Conservation (phyloP, 1,140 invertebrate species). For the Ips typographus region DNA sequence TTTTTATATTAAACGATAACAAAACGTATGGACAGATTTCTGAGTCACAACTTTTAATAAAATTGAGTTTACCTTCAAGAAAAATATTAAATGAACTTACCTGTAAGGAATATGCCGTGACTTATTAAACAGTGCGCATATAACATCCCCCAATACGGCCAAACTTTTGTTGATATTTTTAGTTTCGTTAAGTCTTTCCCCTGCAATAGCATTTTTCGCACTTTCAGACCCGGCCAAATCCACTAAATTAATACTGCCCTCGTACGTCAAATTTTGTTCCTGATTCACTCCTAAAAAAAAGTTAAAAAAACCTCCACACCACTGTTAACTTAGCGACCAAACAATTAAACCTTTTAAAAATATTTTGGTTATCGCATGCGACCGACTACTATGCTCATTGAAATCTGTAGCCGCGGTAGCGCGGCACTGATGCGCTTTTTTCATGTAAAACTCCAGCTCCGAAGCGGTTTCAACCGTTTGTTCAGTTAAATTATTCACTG, state of each 20-base stretch:
- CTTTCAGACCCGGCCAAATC: constrained; percentile 94
- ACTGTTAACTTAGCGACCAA: too few species aligned
- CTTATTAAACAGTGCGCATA: constrained; percentile 78
- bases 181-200: constrained; percentile 77
- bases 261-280: constrained; percentile 16
- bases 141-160: constrained; percentile 84
- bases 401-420: constrained; percentile 76
- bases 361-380: constrained; percentile 80
- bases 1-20: too few species aligned
- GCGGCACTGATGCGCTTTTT: constrained; percentile 68
- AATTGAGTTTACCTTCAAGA: too few species aligned
- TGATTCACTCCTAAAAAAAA: constrained; percentile 21
- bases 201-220: constrained; percentile 65
- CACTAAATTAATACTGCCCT: constrained; percentile 78
- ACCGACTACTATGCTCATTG: constrained; percentile 81
- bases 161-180: constrained; percentile 89
- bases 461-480: constrained; percentile 65
- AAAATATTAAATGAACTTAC: constrained; percentile 5
- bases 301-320: too few species aligned
- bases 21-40: too few species aligned
- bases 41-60: too few species aligned
- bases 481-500: constrained; percentile 71
- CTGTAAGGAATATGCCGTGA: constrained; percentile 84
- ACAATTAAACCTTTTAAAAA: constrained; percentile 56
- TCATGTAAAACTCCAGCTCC: constrained; percentile 66